These are phyloP conservation scores for Puma concolor DNA, from an alignment of 2,113 vertebrate genomes.

Conservation along the genomic window DNA sequence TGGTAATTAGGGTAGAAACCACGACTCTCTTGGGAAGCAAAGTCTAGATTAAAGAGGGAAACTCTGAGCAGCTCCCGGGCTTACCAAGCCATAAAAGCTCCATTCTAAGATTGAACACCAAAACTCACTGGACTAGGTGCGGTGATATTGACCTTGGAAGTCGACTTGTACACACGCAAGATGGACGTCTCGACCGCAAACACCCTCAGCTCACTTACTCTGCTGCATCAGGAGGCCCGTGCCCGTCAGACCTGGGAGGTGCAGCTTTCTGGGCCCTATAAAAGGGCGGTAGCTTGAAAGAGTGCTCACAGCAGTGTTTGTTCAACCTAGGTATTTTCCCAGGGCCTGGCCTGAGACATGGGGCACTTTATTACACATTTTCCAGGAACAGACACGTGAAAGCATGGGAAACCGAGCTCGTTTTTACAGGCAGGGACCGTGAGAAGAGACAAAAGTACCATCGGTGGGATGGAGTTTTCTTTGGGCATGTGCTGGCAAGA, in stretches of 20 bases:
- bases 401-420: constrained; percentile 38
- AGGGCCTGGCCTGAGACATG: constrained; percentile 58
- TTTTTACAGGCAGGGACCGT: constrained; percentile 17
- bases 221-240: not conserved
- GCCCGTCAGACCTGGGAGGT: not conserved
- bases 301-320: constrained; percentile 45
- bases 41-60: constrained; percentile 59
- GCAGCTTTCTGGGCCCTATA: not conserved
- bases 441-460: not conserved
- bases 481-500: not conserved
- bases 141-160: constrained; percentile 16
- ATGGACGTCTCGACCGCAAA: not conserved
- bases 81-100: constrained; percentile 46
- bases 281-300: constrained; percentile 48
- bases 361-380: constrained; percentile 49
- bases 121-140: constrained; percentile 82
- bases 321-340: constrained; percentile 59
- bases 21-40: constrained; percentile 80
- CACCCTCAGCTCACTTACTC: not conserved
- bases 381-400: constrained; percentile 44
- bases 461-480: not conserved
- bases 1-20: constrained; percentile 57
- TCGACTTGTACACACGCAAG: not conserved
- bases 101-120: constrained; percentile 33
- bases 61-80: constrained; percentile 53